Base-by-base conservation (phyloP, 2,113 vertebrate genomes). In the Scomber japonicus region DNA sequence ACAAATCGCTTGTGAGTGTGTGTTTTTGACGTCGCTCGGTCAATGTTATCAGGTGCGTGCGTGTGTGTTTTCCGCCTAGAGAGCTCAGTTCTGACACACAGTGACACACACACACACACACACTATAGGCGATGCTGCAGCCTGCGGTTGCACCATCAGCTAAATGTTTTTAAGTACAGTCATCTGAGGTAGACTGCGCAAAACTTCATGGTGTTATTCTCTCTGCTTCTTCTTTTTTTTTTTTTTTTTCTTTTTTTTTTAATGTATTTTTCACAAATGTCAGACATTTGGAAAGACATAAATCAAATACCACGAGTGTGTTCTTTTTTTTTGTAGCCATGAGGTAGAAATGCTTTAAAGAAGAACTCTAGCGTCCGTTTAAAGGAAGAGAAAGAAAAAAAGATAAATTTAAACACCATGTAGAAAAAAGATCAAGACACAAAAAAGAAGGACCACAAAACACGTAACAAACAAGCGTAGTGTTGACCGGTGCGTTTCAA, bases 291-390 rank as follows among this genome's bases (percentile, higher is more conserved):
- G 95, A 96, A 96, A 96, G 62, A 88, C 94, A 93, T 94, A 95
- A 96, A 96, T 96, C 96, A 97, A 97, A 97, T 96, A 97, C 96
- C 96, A 96, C 95, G 96, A 95, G 95, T 96, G 96, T 96, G 24
- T 27, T 27, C 24, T 96, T 53, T 53, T 53, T 35, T 49, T 65
- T 96, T 96, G 96, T 96, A 97, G 96, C 95, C 96, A 97, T 97
- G 97, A 98, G 97, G 97, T 98, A 98, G 97, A 98, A 97, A 97
- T 96, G 96, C 96, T 96, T 96, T 95, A 96, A 97, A 96, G 95
- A 96, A 96, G 93, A 96, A 96, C 93, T 94, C 92, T 83, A 94
- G 94, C 60, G 40, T 76, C 66, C 65, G 24, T 76, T 77, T 59
- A 84, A 87, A 80, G 63, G 84, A 81, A 30, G 55, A 35, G 62